Percentiles rank a stretch among this genome's conserved stretches.
These are phyloP conservation scores for Pachyrhynchus sulphureomaculatus DNA, from an alignment of 1,140 invertebrate genomes.

Conservation along the genomic window DNA sequence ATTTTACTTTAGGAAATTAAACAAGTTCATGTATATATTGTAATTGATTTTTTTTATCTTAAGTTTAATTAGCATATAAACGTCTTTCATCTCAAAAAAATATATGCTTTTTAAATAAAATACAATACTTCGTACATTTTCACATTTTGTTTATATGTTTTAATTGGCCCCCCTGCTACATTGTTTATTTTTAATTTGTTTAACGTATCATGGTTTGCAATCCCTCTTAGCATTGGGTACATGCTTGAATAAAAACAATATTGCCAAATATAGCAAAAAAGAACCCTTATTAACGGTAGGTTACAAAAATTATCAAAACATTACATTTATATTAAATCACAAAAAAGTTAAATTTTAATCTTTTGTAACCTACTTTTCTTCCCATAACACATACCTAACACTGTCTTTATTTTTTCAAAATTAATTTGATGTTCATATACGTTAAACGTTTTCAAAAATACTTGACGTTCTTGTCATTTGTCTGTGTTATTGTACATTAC, in stretches of 20 bases:
- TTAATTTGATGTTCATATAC: slow-evolving; percentile 2
- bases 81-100: no score
- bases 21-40: no score
- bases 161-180: neutral
- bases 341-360: no score
- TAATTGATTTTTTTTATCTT: no score
- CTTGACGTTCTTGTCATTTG: slow-evolving; percentile 2
- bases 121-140: no score
- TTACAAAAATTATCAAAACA: neutral
- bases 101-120: no score
- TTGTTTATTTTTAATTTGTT: slow-evolving; percentile 5
- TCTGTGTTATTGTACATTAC: slow-evolving; percentile 24
- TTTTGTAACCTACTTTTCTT: slow-evolving; percentile 7
- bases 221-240: neutral
- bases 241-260: slow-evolving; percentile 28
- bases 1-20: no score
- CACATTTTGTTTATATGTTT: neutral
- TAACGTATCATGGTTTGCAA: slow-evolving; percentile 1
- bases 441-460: neutral
- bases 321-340: no score
- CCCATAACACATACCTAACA: neutral
- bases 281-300: neutral
- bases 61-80: no score
- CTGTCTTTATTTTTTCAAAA: slow-evolving; percentile 2
- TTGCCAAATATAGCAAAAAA: slow-evolving; percentile 34